Conservation (phyloP, 2,797 vertebrate species). For the Brachyalestes nurse region DNA sequence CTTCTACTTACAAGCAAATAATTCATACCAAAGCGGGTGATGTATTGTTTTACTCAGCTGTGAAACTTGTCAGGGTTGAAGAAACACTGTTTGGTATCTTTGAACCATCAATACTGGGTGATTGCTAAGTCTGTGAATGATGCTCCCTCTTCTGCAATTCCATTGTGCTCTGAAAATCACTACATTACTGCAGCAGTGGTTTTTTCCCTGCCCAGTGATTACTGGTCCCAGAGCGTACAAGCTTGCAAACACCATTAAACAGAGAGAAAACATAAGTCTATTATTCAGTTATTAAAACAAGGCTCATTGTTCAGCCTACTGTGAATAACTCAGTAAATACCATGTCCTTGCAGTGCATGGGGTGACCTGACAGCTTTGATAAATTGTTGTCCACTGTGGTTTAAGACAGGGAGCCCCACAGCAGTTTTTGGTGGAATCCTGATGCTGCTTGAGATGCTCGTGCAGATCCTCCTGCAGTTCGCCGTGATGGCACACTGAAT, state of each 20-base stretch:
- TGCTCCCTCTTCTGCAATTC: not conserved
- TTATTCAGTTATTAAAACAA: not conserved
- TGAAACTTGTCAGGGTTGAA: not conserved
- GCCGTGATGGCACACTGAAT: not conserved
- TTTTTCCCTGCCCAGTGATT: not conserved
- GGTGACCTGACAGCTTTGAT: not conserved
- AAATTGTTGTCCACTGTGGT: not conserved
- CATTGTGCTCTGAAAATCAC: not conserved
- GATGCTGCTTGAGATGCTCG: not conserved
- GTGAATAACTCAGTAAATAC: too few relatives aligned
- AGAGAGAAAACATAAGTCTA: not conserved
- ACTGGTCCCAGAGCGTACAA: not conserved
- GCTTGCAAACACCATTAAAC: not conserved
- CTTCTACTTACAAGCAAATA: too few relatives aligned
- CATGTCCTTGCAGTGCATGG: not conserved
- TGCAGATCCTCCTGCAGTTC: not conserved
- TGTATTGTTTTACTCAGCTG: too few relatives aligned
- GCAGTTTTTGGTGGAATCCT: not conserved
- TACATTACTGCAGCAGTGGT: not conserved
- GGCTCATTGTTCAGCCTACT: not conserved
- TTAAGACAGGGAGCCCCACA: not conserved
- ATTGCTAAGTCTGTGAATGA: not conserved
- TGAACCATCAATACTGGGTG: not conserved
- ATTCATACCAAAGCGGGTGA: too few relatives aligned
- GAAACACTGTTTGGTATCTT: not conserved